Base-by-base conservation (phyloP, 2,797 vertebrate species). In the Chaetodon trifasciatus region DNA sequence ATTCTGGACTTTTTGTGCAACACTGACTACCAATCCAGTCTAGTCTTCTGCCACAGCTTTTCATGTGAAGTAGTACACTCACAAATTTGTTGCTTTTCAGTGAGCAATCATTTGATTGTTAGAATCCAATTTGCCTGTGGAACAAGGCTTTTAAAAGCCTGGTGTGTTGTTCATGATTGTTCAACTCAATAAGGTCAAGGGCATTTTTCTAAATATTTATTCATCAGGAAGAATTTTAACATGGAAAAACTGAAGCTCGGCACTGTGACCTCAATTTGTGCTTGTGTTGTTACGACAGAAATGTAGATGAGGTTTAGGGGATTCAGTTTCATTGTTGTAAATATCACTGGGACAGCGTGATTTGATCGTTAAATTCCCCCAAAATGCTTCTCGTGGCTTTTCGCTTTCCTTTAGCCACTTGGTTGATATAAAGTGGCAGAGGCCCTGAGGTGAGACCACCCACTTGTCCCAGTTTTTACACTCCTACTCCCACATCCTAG, bases 381-480 rank as follows among this genome's bases (percentile, higher is more conserved):
- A 11, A 73, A 83, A 77, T 57, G 57, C 53, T 61, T 78, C 53
- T 63, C 71, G 21, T 37, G 56, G 17, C 47, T 77, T 66, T 55
- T 67, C 49, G 52, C 70, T 86, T 75, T 79, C 74, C 53, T 47
- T 42, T 32, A 87, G 55, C 82, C 81, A 68, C 86, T 82, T 69
- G 53, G 71, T 85, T 85, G 70, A 81, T 87, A 63, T 52, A 73
- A 89, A 91, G 82, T 79, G 77, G 86, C 80, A 85, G 61, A 62
- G 65, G 67, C 82, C 85, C 61, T 65, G 85, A 87, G 83, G 74
- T 87, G 81, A 86, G 69, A 76, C 86, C 86, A 87, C 88, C 87
- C 90, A 85, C 87, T 82, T 86, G 77, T 88, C 84, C 90, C 83
- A 88, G 70, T 80, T 89, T 83, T 82, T 21, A 77, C 74, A 72